phyloP scores from a whole-genome alignment of 2,888 invertebrate species.

The Alsophila aescularia region DNA sequence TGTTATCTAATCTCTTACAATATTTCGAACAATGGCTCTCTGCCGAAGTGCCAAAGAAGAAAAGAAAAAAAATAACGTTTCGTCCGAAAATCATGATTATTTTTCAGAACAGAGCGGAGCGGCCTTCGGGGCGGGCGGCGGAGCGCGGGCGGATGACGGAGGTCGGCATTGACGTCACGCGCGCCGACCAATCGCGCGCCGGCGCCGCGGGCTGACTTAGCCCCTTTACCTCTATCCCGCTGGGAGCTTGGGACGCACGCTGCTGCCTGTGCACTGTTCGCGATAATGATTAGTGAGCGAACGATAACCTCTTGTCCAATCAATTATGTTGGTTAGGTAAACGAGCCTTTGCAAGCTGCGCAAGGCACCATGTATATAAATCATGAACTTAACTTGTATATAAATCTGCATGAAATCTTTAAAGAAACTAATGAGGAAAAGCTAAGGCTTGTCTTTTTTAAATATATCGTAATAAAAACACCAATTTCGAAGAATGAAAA shows the following conservation, averaged over 20 bases:
- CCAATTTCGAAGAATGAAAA: too few relatives aligned
- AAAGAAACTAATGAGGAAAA: too few relatives aligned
- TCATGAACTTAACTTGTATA: too few relatives aligned
- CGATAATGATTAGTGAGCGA: constrained; percentile 45
- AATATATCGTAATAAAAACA: too few relatives aligned
- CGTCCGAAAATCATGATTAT: constrained; percentile 77
- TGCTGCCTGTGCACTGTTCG: constrained; percentile 49
- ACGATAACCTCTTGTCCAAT: constrained; percentile 36
- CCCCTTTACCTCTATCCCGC: constrained; percentile 61
- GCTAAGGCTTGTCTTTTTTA: too few relatives aligned
- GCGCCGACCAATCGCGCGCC: constrained; percentile 70
- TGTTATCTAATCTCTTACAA: neutral
- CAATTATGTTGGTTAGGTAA: constrained; percentile 10
- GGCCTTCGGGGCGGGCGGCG: constrained; percentile 69
- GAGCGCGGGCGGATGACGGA: constrained; percentile 59
- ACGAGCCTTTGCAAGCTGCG: constrained; percentile 5
- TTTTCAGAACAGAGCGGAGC: constrained; percentile 72
- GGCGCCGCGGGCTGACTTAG: constrained; percentile 64
- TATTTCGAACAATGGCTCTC: constrained; percentile 49
- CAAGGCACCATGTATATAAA: neutral
- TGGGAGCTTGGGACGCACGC: constrained; percentile 56
- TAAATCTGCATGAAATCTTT: too few relatives aligned
- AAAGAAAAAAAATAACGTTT: constrained; percentile 48
- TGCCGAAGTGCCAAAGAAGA: constrained; percentile 46
- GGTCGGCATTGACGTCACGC: constrained; percentile 82